phyloP scores from a whole-genome alignment of 2,888 invertebrate genomes.

The Athalia rosae region DNA sequence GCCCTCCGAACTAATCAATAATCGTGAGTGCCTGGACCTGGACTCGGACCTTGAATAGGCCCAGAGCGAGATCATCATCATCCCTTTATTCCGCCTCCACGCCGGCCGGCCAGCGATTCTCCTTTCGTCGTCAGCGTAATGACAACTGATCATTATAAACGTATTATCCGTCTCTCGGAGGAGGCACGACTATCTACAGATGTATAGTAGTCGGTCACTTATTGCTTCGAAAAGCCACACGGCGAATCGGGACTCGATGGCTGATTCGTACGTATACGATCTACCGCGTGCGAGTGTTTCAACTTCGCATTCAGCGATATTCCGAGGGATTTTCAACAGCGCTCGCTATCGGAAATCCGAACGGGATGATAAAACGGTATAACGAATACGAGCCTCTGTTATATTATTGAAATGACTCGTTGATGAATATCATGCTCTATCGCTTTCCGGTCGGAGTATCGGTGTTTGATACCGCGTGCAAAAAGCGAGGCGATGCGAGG shows the following conservation, averaged over 20 bases:
- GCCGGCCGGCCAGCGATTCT: conserved; percentile 44
- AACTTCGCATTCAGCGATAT: too few relatives aligned
- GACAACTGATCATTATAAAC: conserved; percentile 70
- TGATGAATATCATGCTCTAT: background rate
- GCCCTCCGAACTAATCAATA: conserved; percentile 73
- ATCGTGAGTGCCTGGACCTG: conserved; percentile 58
- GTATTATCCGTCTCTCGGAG: conserved; percentile 57
- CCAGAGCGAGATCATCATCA: conserved; percentile 67
- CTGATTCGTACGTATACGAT: background rate
- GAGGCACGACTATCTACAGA: background rate
- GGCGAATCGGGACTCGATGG: conserved; percentile 30
- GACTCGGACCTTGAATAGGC: conserved; percentile 62
- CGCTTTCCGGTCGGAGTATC: conserved; percentile 6
- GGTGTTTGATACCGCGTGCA: conserved; percentile 59
- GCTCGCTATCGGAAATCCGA: too few relatives aligned
- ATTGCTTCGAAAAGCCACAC: background rate
- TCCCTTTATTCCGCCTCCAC: conserved; percentile 61
- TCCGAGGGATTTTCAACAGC: too few relatives aligned
- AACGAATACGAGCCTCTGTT: too few relatives aligned
- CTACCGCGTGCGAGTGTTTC: too few relatives aligned
- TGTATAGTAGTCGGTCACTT: background rate
- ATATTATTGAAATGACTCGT: too few relatives aligned
- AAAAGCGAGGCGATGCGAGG: conserved; percentile 67
- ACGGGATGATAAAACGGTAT: too few relatives aligned
- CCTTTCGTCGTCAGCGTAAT: conserved; percentile 56